Conservation (phyloP, 2,888 invertebrate genomes). For the Andrena bicolor region DNA sequence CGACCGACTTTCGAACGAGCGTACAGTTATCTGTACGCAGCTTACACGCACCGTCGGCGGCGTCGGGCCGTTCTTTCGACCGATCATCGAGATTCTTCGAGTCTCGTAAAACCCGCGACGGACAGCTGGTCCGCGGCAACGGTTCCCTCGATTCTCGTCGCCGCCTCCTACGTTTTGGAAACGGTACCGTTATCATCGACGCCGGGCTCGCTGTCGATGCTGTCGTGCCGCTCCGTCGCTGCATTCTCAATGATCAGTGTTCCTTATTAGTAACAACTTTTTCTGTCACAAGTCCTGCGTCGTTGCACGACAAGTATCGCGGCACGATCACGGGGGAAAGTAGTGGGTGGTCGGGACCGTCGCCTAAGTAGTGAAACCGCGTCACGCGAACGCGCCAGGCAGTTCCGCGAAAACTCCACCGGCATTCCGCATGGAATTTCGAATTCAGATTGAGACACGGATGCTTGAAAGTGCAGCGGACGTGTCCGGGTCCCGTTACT, state of each 20-base stretch:
- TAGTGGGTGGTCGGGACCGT: conserved; percentile 3
- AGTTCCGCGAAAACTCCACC: conserved; percentile 18
- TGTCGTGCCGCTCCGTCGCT: too few species aligned
- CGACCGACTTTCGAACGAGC: conserved; percentile 42
- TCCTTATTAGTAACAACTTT: too few species aligned
- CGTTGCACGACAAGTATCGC: not conserved
- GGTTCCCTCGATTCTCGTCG: not conserved
- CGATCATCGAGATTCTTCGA: conserved; percentile 40
- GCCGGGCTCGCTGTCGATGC: not conserved
- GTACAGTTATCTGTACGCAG: conserved; percentile 58
- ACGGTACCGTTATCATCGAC: not conserved
- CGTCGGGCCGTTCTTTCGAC: conserved; percentile 25
- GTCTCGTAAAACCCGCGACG: conserved; percentile 55
- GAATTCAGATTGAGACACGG: conserved; percentile 14
- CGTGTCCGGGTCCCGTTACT: conserved; percentile 27
- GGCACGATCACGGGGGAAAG: not conserved
- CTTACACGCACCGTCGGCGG: conserved; percentile 14
- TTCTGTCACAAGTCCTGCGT: not conserved
- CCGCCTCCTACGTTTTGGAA: too few species aligned
- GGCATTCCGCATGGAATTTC: conserved; percentile 18
- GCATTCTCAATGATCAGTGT: too few species aligned
- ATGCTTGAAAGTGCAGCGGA: conserved; percentile 18
- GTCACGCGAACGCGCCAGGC: conserved; percentile 10
- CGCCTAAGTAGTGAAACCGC: conserved; percentile 4
- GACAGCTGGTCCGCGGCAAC: conserved; percentile 19